Conservation (phyloP, 2,113 vertebrate genomes). For the Xiphophorus maculatus region DNA sequence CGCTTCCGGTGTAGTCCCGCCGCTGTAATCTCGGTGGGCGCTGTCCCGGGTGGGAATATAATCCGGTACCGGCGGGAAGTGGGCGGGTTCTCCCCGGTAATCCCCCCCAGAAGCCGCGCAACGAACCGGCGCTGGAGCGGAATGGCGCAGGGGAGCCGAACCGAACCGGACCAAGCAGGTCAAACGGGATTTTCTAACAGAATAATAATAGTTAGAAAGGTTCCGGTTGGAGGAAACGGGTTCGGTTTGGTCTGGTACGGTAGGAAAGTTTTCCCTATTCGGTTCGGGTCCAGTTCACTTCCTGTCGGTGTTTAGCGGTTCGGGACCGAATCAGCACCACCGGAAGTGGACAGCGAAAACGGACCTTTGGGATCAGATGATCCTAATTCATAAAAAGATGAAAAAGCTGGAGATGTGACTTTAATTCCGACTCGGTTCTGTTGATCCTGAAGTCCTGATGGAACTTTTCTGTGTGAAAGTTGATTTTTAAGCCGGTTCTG, state of each 20-base stretch:
- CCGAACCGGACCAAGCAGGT: constrained; percentile 59
- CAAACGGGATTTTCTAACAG: constrained; percentile 11
- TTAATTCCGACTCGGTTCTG: background rate
- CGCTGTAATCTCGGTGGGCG: background rate
- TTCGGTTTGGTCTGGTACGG: too few relatives aligned
- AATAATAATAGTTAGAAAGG: too few relatives aligned
- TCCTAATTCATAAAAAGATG: too few relatives aligned
- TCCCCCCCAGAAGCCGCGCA: constrained; percentile 41
- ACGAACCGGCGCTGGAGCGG: background rate
- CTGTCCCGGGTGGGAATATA: background rate
- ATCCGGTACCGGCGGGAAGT: constrained; percentile 58
- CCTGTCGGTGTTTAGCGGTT: constrained; percentile 8
- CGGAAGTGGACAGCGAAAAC: constrained; percentile 68
- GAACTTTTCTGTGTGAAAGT: background rate
- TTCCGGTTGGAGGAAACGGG: too few relatives aligned
- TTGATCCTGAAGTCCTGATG: too few relatives aligned
- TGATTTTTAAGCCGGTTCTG: background rate
- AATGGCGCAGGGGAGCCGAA: constrained; percentile 40
- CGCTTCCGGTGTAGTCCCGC: background rate
- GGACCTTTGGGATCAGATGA: background rate
- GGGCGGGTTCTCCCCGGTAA: constrained; percentile 67
- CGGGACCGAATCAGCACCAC: constrained; percentile 69
- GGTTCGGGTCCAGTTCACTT: too few relatives aligned
- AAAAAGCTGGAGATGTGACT: too few relatives aligned
- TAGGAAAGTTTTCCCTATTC: too few relatives aligned